Evolutionary conservation across 2,797 vertebrate genomes (phyloP).

Genomic region (Enteromius argenteus): DNA sequence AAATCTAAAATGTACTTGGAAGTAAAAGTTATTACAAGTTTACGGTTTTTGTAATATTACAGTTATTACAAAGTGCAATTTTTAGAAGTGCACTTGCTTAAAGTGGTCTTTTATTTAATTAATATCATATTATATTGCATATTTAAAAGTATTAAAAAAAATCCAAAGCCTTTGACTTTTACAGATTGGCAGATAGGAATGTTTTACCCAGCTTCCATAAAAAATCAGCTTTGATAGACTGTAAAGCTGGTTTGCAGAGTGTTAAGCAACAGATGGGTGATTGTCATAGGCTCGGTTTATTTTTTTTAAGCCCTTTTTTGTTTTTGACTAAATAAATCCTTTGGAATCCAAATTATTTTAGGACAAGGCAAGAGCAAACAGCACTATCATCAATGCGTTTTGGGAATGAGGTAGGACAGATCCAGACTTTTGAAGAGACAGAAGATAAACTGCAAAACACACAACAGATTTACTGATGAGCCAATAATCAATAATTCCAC

Average conservation of each 20-base stretch:
- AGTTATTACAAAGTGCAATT: not conserved
- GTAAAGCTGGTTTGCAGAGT: constrained; percentile 69
- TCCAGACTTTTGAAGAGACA: constrained; percentile 8
- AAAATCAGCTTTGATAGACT: constrained; percentile 35
- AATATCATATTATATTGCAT: not conserved
- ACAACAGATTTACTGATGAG: constrained; percentile 8
- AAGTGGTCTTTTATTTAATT: not conserved
- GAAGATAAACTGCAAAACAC: constrained; percentile 20
- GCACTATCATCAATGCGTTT: constrained; percentile 1
- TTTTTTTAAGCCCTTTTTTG: constrained; percentile 57
- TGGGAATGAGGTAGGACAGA: not conserved
- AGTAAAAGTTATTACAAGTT: no score
- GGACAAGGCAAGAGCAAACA: constrained; percentile 67
- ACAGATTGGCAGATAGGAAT: constrained; percentile 71
- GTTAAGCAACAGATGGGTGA: constrained; percentile 67
- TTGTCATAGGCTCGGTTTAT: constrained; percentile 65
- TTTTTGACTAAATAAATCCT: constrained; percentile 65
- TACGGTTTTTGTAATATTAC: no score
- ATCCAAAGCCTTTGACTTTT: constrained; percentile 64
- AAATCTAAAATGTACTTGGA: not conserved
- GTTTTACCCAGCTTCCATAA: constrained; percentile 54
- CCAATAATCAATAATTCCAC: constrained; percentile 25
- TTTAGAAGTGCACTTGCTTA: not conserved
- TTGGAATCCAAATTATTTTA: constrained; percentile 61
- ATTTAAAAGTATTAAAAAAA: no score